These are phyloP conservation scores for Taxidea taxus DNA, from an alignment of 2,113 vertebrate genomes.

Conservation along the genomic window DNA sequence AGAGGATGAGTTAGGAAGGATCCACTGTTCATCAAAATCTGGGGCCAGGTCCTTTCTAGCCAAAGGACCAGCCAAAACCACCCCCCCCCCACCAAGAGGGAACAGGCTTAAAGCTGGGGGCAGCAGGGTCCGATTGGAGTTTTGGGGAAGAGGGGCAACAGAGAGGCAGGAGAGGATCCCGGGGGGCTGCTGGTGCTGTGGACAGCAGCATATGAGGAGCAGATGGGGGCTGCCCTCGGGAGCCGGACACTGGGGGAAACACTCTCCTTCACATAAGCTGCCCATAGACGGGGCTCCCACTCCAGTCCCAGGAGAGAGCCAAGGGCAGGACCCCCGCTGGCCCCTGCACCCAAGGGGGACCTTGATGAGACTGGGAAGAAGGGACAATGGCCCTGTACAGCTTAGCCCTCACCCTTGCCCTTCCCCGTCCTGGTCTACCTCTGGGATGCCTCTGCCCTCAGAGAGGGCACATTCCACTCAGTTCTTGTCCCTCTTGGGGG, in stretches of 20 bases:
- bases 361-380: neutral
- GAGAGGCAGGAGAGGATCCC: neutral
- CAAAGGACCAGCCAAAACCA: neutral
- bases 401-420: fast-evolving
- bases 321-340: neutral
- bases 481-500: neutral
- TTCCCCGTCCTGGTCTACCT: neutral
- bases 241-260: fast-evolving
- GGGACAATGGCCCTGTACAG: too few species aligned
- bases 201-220: neutral
- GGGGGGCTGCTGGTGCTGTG: fast-evolving
- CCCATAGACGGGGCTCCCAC: neutral
- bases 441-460: neutral
- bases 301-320: neutral
- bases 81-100: neutral
- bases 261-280: fast-evolving
- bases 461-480: neutral
- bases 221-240: fast-evolving
- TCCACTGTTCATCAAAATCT: neutral
- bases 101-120: neutral
- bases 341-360: neutral
- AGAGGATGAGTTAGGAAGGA: neutral
- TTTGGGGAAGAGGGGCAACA: neutral
- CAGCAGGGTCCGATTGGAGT: too few species aligned
- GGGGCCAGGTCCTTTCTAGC: neutral